Evolutionary conservation across 2,888 invertebrate genomes (phyloP), one percentile per base, ranked within the genome.

Genomic region (Apamea anceps): DNA sequence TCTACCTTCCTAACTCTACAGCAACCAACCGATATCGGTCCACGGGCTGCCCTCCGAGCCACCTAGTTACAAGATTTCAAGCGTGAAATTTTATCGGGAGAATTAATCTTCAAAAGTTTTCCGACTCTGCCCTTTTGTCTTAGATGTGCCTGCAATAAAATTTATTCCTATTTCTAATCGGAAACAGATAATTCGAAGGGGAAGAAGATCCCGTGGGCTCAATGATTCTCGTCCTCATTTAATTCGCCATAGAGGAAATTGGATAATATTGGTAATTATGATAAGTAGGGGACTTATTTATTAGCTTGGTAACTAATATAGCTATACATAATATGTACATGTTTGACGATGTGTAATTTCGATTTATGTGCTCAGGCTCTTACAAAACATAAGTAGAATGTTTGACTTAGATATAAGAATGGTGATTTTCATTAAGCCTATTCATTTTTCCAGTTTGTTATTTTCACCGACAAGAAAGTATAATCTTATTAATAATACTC

Each of bases 1-100:
- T 91, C 88, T 15, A 45, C 25, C 3, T 82, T 87, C 71, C 28
- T 87, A 92, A 72, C 83, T 93, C 95, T 94, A 88, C 86, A 85
- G 18, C 68, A 45, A 82, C 88, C 90, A 86, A 88, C 90, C 91
- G 93, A 93, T 95, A 94, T 93, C 93, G 92, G 93, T 91, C 91
- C 90, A 87, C 90, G 91, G 91, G 86, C 85, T 91, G 92, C 92
- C 93, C 93, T 93, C 91, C 86, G 86, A 93, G 94, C 93, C 85
- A 87, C 87, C 94, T 94, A 94, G 94, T 94, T 93, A 93, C 91
- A 94, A 91, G 90, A 93, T 91, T 93, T 94, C 93, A 93, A 94
- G 94, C 95, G 96, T 95, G 95, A 96, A 96, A 96, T 96, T 96
- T 96, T 96, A 96, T 96, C 96, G 93, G 91, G 92, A 93, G 95